These are phyloP conservation scores for Hippopotamyrus pictus DNA, from an alignment of 2,797 vertebrate species.

Conservation along the genomic window DNA sequence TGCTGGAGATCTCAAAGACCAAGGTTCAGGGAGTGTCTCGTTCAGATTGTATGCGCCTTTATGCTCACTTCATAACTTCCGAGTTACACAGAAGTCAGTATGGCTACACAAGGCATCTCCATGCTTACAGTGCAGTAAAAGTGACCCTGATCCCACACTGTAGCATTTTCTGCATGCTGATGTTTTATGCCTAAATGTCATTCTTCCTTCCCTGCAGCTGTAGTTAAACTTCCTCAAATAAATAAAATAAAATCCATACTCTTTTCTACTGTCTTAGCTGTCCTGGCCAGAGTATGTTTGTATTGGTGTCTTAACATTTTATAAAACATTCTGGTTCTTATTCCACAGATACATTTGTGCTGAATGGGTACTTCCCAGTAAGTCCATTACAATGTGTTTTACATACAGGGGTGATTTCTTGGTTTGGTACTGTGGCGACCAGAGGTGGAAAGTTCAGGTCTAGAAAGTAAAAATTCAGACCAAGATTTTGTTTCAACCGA, in stretches of 20 bases:
- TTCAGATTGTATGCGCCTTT: not conserved
- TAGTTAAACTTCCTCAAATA: not conserved
- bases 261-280: not conserved
- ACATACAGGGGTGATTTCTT: not conserved
- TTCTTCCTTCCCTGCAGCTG: not conserved
- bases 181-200: not conserved
- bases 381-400: not conserved
- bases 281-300: not conserved
- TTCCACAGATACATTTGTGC: not conserved
- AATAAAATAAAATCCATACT: not conserved
- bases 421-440: not conserved
- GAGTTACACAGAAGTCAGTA: not conserved
- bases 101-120: not conserved
- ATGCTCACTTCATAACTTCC: not conserved
- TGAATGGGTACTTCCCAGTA: not conserved
- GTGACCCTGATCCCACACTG: not conserved
- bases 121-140: not conserved
- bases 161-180: not conserved
- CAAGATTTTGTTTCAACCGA: not conserved
- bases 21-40: not conserved
- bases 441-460: not conserved
- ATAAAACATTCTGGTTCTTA: not conserved
- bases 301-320: not conserved
- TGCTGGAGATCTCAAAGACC: not conserved
- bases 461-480: not conserved